Base-by-base conservation (phyloP, 2,888 invertebrate genomes). In the Cosmorhoe ocellata region DNA sequence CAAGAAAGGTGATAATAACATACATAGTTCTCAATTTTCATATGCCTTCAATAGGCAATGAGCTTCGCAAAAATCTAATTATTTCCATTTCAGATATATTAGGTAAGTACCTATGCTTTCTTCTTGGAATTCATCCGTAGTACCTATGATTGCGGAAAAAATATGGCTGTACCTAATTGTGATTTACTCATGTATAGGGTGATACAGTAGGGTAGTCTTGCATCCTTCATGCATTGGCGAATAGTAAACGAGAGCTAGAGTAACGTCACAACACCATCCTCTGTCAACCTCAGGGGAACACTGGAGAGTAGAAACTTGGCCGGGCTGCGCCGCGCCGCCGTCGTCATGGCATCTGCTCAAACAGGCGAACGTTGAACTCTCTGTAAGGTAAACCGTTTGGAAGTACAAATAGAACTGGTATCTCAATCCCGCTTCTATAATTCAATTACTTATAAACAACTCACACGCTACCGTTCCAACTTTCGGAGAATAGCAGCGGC, bases 361-460 rank as follows among this genome's bases (percentile, higher is more conserved):
- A 81, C 71, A 76, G 58, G 65, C 79, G 84, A 78, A 66, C 84
- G 67, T 79, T 85, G 87, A 85, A 86, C 87, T 71, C 68, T 63
- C 63, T 55, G 71, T 69, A 72, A 71, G 75, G 70, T 68, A 74
- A 79, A 71, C 74, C 69, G 69, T 75, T 75, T 74, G 71, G 49
- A 53, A 50, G 51, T 62, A 50, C 53, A 73, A 70, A 61, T 72
- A 59, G 74, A 81, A 84, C 76, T 75, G 73, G 76, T 78, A 51
- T 61, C 66, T 64, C 61, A 56, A 65, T 67, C 55, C 64, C 64
- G 61, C 61, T 70, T 71, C 61, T 63, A 65, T 71, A 71, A 74
- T 71, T 73, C 64, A 66, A 73, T 71, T 71, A 67, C 33, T 61
- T 51, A 50, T 46, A 49, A 60, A 61, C 47, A 58, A 53, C 59